Evolutionary conservation across 2,797 vertebrate genomes (phyloP).

Genomic region (Decapterus maruadsi): DNA sequence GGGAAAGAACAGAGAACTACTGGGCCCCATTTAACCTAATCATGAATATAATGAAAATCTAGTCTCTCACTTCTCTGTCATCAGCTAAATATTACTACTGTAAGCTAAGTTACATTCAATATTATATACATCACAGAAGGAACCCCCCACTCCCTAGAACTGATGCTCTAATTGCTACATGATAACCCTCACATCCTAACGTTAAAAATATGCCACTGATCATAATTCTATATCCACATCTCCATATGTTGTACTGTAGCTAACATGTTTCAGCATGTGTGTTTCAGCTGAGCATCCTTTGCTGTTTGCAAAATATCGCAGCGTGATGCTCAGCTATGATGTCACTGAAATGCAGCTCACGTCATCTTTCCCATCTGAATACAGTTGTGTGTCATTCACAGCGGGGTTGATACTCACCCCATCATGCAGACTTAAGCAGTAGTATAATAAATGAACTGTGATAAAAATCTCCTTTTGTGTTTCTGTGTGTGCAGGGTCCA

Average conservation of each 20-base stretch:
- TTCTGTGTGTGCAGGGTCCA: slow-evolving; percentile 88
- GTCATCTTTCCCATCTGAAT: neutral
- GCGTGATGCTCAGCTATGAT: slow-evolving; percentile 6
- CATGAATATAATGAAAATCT: neutral
- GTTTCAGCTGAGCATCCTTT: neutral
- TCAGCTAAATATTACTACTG: neutral
- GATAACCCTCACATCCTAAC: slow-evolving; percentile 8
- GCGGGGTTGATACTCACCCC: neutral
- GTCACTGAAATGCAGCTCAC: neutral
- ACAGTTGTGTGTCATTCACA: neutral
- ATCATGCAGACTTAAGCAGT: neutral
- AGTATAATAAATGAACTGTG: neutral
- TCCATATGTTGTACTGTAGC: no score
- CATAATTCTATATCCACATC: neutral
- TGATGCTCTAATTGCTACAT: neutral
- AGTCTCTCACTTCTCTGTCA: neutral
- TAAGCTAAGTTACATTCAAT: neutral
- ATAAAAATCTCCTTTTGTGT: slow-evolving; percentile 40
- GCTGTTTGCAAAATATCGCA: slow-evolving; percentile 32
- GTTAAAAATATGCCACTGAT: slow-evolving; percentile 2
- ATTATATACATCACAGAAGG: no score
- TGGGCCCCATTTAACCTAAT: neutral
- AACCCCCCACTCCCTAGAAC: neutral
- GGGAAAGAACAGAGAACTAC: neutral
- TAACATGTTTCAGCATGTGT: no score